Percentiles rank a stretch among this genome's conserved stretches.
phyloP scores from a whole-genome alignment of 2,888 invertebrate species.

The Caradrina clavipalpis region DNA sequence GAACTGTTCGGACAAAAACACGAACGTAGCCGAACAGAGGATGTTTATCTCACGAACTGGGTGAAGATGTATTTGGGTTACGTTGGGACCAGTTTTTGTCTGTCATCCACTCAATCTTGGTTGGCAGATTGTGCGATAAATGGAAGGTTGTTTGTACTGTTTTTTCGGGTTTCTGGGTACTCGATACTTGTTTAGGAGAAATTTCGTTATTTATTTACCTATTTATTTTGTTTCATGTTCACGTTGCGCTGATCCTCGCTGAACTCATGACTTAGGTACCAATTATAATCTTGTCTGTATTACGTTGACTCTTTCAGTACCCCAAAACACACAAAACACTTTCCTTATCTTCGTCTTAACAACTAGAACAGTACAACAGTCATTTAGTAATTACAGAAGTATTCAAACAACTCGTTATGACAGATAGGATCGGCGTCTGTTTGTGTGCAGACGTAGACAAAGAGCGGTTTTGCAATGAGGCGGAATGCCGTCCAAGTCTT shows the following conservation, averaged over 20 bases:
- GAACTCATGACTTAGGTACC: conserved; percentile 11
- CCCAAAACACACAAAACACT: not conserved
- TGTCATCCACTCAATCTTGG: conserved; percentile 58
- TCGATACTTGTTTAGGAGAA: conserved; percentile 3
- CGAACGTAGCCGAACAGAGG: conserved; percentile 50
- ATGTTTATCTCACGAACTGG: conserved; percentile 68
- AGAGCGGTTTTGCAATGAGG: conserved; percentile 58
- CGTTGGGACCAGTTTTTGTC: conserved; percentile 66
- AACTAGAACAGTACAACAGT: conserved; percentile 18
- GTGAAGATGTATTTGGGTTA: conserved; percentile 67
- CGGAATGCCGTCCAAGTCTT: conserved; percentile 65
- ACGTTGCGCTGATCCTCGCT: not conserved
- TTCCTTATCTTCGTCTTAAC: conserved; percentile 3
- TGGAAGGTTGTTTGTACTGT: conserved; percentile 47
- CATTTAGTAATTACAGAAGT: conserved; percentile 59
- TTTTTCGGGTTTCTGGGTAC: conserved; percentile 21
- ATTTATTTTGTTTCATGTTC: not conserved
- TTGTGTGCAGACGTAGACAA: conserved; percentile 49
- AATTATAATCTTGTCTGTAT: not conserved
- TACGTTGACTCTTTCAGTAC: not conserved
- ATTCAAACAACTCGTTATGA: conserved; percentile 57
- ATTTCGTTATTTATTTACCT: not conserved
- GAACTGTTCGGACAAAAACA: conserved; percentile 58
- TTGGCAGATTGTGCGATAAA: conserved; percentile 60
- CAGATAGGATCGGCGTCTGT: conserved; percentile 56